phyloP scores from a whole-genome alignment of 2,797 vertebrate genomes.

The Margarornis squamiger region DNA sequence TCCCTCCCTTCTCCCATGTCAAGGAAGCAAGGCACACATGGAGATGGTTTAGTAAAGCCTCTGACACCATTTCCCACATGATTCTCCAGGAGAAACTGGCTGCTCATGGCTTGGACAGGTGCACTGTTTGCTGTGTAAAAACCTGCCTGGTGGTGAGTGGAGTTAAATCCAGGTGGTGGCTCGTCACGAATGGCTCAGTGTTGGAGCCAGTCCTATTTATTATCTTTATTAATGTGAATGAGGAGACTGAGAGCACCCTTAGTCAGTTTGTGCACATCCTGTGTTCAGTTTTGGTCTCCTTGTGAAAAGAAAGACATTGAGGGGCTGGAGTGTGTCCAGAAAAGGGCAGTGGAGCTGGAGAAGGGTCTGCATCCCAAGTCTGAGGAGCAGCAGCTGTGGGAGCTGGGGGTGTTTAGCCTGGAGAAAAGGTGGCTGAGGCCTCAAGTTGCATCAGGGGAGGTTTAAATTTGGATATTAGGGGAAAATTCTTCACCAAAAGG shows the following conservation, averaged over 20 bases:
- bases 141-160: not conserved
- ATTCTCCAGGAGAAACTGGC: not conserved
- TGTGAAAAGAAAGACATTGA: not conserved
- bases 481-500: not conserved
- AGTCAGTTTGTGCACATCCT: not conserved
- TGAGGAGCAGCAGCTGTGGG: not conserved
- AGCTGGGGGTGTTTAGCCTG: not conserved
- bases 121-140: too few relatives aligned
- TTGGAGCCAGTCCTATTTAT: rapidly evolving
- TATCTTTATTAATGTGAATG: not conserved
- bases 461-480: not conserved
- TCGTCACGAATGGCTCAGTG: rapidly evolving
- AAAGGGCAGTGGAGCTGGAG: not conserved
- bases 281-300: not conserved
- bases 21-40: not conserved
- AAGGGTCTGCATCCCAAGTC: not conserved
- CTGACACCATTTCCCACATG: not conserved
- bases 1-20: rapidly evolving
- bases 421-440: not conserved
- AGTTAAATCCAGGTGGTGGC: not conserved
- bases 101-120: not conserved
- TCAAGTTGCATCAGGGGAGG: not conserved
- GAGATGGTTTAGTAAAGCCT: not conserved
- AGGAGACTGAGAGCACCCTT: not conserved
- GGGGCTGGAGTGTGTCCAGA: not conserved